Percentiles rank a stretch among this genome's conserved stretches.
These are phyloP conservation scores for Stenodema calcarata DNA, from an alignment of 2,888 invertebrate genomes.

Conservation along the genomic window DNA sequence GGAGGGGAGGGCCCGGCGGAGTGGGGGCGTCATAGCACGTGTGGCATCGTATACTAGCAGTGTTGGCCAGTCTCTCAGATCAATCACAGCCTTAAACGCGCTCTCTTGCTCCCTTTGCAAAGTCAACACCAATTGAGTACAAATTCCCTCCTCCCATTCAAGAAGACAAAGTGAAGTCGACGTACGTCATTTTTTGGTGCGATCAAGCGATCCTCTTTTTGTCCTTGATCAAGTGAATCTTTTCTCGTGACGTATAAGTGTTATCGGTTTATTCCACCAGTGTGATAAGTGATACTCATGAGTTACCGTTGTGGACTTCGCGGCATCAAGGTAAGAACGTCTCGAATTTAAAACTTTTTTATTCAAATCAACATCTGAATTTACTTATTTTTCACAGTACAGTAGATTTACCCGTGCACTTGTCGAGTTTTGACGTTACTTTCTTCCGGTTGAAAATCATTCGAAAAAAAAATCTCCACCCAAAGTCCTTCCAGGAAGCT, in stretches of 20 bases:
- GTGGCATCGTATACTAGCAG: slow-evolving; percentile 31
- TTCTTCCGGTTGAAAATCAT: neutral
- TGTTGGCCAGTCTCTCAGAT: slow-evolving; percentile 43
- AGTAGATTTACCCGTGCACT: no score
- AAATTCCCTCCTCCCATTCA: neutral
- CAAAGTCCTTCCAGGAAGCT: neutral
- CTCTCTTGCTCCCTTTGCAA: slow-evolving; percentile 3
- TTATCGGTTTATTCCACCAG: neutral
- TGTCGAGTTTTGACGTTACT: neutral
- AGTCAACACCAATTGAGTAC: slow-evolving; percentile 13
- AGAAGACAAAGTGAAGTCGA: slow-evolving; percentile 8
- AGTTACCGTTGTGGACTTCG: slow-evolving; percentile 47
- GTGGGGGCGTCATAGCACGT: slow-evolving; percentile 43
- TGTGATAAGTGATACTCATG: slow-evolving; percentile 46
- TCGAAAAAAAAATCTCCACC: neutral
- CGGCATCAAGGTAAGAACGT: slow-evolving; percentile 30
- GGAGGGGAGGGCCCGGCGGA: neutral
- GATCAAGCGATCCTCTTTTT: slow-evolving; percentile 15
- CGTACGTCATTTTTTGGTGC: neutral
- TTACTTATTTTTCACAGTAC: no score
- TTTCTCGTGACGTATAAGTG: slow-evolving; percentile 22
- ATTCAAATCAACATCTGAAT: no score
- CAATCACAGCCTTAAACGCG: slow-evolving; percentile 34
- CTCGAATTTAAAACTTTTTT: no score
- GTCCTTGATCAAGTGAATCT: slow-evolving; percentile 10